phyloP scores from a whole-genome alignment of 2,888 invertebrate species.

The Camptogramma bilineatum region DNA sequence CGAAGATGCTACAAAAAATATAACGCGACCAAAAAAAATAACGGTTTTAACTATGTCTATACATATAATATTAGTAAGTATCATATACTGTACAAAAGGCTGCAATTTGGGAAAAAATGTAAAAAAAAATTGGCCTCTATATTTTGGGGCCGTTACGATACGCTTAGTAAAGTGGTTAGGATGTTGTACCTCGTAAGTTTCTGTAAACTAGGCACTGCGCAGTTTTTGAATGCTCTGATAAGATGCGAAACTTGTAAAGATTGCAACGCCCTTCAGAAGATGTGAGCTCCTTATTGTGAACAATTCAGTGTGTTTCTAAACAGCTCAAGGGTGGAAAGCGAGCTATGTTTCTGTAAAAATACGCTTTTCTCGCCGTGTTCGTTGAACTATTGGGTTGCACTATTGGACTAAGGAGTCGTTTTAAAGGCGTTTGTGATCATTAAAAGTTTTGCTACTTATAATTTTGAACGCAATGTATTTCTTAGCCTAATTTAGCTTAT shows the following conservation, averaged over 20 bases:
- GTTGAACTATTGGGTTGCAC: not conserved
- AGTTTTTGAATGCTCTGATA: constrained; percentile 53
- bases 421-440: not conserved
- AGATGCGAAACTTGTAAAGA: constrained; percentile 1
- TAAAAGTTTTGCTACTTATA: constrained; percentile 10
- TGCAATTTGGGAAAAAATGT: constrained; percentile 78
- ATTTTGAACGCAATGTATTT: constrained; percentile 43
- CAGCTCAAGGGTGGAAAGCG: not conserved
- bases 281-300: not conserved
- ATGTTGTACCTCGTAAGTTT: constrained; percentile 77
- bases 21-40: constrained; percentile 65
- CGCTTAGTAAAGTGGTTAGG: constrained; percentile 83
- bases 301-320: not conserved
- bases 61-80: constrained; percentile 81
- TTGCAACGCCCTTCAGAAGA: not conserved
- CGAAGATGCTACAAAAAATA: constrained; percentile 52
- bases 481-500: constrained; percentile 55
- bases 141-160: constrained; percentile 78
- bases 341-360: not conserved
- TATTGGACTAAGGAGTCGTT: not conserved
- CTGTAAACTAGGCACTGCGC: constrained; percentile 61
- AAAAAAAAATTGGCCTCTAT: constrained; percentile 78
- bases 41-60: constrained; percentile 82
- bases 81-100: constrained; percentile 83
- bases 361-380: not conserved